Evolutionary conservation across 2,888 invertebrate genomes (phyloP), one percentile per base, ranked within the genome.

Genomic region (Neria commutata): DNA sequence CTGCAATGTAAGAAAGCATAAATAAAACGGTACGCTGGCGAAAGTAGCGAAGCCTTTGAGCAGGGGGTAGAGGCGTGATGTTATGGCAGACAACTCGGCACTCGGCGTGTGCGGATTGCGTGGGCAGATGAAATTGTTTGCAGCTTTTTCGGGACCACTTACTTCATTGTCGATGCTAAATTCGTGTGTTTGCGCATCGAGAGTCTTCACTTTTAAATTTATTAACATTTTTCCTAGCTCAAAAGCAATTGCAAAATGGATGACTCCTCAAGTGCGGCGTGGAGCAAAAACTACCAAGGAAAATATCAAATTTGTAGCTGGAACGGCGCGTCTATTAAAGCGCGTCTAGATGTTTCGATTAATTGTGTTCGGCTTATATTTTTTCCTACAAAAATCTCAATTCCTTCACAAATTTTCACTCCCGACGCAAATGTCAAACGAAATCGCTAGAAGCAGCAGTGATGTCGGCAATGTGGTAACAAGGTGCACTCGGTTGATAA

Each of bases 151-250:
- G 16, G 5, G n/a, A 29, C 54, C 60, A 86, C 91, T 90, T 85
- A 94, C 94, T 84, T 91, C 91, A 85, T 93, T 91, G 63, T 91
- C 90, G 58, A 94, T 89, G 53, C 86, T 85, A 81, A 94, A 94
- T 48, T 85, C 84, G 80, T 93, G 92, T 84, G 94, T 92, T 79
- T 88, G 89, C 34, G 93, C 91, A 85, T 95, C 94, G 77, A 95
- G 85, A 62, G 94, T 95, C 83, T 94, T 94, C 70, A 95, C 91
- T 69, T 91, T 94, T 72, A 95, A 85, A 72, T 91, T 87, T 84
- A 94, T 91, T 73, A 81, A 74, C 77, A 78, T 81, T 76, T 78
- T 77, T n/a, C n/a, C n/a, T n/a, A n/a, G n/a, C 48, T n/a, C n/a
- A n/a, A n/a, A n/a, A n/a, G n/a, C n/a, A n/a, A n/a, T n/a, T n/a